Evolutionary conservation across 2,113 vertebrate genomes (phyloP).

Genomic region (Nothobranchius furzeri): DNA sequence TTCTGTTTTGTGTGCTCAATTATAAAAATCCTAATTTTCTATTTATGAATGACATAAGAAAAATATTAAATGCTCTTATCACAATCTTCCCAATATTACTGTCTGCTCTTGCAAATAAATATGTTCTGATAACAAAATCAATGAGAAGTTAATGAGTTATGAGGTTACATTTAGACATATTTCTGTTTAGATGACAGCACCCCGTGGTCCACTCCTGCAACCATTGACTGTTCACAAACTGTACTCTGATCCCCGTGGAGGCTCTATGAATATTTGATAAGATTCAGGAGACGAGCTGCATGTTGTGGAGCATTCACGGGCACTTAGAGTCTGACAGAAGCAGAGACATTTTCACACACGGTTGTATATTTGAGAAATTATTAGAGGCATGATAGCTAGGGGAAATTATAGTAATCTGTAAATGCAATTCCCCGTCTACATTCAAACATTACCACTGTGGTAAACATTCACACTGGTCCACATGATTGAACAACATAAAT

Average conservation of each 20-base stretch:
- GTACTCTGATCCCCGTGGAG: slow-evolving; percentile 13
- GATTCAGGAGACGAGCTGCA: neutral
- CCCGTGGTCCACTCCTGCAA: slow-evolving; percentile 31
- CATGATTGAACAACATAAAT: neutral
- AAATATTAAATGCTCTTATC: too few relatives aligned
- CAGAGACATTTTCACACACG: slow-evolving; percentile 10
- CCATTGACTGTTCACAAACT: slow-evolving; percentile 41
- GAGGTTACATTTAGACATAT: too few relatives aligned
- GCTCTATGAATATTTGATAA: slow-evolving; percentile 54
- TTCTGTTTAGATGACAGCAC: slow-evolving; percentile 13
- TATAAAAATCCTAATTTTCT: too few relatives aligned
- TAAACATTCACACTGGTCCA: neutral
- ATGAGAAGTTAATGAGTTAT: too few relatives aligned
- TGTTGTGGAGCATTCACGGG: slow-evolving; percentile 30
- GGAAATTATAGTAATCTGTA: slow-evolving; percentile 10
- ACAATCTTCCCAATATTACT: too few relatives aligned
- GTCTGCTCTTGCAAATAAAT: too few relatives aligned
- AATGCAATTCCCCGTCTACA: neutral
- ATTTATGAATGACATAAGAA: too few relatives aligned
- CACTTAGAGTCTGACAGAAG: slow-evolving; percentile 31
- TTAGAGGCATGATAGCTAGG: neutral
- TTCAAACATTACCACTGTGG: neutral
- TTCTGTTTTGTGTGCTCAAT: too few relatives aligned
- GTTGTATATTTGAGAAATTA: slow-evolving; percentile 18
- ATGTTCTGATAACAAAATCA: too few relatives aligned